These are phyloP conservation scores for Agelas oroides DNA, from an alignment of 37 sponge, comb jelly and placozoan species.

Conservation along the genomic window DNA sequence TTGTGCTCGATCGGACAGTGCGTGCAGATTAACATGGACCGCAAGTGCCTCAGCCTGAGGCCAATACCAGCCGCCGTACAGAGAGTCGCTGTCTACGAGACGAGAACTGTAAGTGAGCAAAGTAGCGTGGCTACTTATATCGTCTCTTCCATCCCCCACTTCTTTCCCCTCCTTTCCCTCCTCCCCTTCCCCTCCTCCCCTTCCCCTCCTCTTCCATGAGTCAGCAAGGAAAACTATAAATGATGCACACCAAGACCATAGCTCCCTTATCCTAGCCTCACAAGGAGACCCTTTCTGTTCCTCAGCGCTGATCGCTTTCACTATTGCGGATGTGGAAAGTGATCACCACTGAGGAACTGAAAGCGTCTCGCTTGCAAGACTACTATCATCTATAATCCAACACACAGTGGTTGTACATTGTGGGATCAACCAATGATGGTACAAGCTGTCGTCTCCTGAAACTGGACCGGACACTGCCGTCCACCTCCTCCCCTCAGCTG, in stretches of 20 bases:
- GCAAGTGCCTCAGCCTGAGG: slow-evolving; percentile 42
- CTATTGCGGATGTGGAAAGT: no score
- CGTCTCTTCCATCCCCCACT: no score
- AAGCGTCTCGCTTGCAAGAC: neutral
- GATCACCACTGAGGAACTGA: no score
- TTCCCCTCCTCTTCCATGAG: neutral
- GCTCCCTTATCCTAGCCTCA: neutral
- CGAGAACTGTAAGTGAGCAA: slow-evolving; percentile 57
- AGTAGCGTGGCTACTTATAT: no score
- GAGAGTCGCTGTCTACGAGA: slow-evolving; percentile 79
- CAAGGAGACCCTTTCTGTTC: no score
- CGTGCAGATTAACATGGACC: neutral
- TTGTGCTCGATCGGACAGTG: no score
- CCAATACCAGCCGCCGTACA: slow-evolving; percentile 67
- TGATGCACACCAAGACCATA: neutral
- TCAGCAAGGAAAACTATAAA: neutral
- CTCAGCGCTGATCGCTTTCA: no score
- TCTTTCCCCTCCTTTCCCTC: no score
- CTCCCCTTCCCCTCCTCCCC: neutral
- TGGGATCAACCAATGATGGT: slow-evolving; percentile 73
- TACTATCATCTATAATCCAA: neutral
- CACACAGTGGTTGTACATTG: slow-evolving; percentile 60
- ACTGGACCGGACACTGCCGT: slow-evolving; percentile 71
- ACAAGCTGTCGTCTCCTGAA: slow-evolving; percentile 70
- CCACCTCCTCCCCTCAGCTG: neutral